Evolutionary conservation across 2,797 vertebrate species (phyloP), one percentile per base, ranked within the genome.

Genomic region (Leptatherina wallacei): DNA sequence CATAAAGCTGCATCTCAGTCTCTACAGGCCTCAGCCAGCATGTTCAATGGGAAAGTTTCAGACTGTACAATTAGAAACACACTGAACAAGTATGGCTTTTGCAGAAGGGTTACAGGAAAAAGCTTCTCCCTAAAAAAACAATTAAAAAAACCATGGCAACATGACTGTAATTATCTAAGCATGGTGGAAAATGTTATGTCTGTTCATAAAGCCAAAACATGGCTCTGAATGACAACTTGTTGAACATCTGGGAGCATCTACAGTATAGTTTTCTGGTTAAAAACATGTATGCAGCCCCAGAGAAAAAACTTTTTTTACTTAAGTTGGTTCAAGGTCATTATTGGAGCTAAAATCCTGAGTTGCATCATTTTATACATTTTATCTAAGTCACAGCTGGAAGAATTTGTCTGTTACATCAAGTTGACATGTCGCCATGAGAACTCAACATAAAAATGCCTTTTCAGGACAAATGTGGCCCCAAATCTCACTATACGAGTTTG

Each of bases 171-270:
- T 20, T 20, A 18, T n/a, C 42, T 9, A n/a, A 49, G 94, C 90
- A 92, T 93, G 93, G 92, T 93, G 90, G 89, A 92, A 88, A 88
- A 89, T 93, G 84, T 82, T 88, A 93, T 14, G 77, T 91, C 91
- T 93, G 0, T 93, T 91, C 24, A 16, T 57, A 38, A 92, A 92
- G 88, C 91, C 90, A 82, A 92, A 94, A 90, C 92, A 91, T 95
- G 93, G 94, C 58, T 83, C 85, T 63, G 35, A 24, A 56, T 67
- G 94, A 95, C 22, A 90, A 82, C 83, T 96, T 94, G 93, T 92
- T 94, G 94, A 96, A 90, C 94, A 96, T 95, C 93, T 94, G 94
- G 94, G 95, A 94, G 94, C 92, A 93, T 90, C 94, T 91, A 85
- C 87, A 90, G 89, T 72, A 69, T 88, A 92, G 95, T 95, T 93